phyloP scores from a whole-genome alignment of 2,113 vertebrate species.

The Thermophis baileyi region DNA sequence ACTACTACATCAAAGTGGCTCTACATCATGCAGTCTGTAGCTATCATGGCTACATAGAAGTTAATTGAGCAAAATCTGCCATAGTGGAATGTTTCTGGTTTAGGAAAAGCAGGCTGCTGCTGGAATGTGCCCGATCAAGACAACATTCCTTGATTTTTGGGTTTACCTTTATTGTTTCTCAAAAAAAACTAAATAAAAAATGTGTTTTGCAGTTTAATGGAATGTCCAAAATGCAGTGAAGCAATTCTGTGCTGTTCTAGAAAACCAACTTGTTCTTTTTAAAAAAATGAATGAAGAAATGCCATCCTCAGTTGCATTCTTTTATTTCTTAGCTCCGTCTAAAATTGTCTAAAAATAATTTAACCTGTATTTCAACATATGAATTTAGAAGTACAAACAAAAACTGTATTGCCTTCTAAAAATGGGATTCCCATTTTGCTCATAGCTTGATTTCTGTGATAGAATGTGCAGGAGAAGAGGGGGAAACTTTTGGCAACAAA shows the following conservation, averaged over 20 bases:
- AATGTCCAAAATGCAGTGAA: accelerated
- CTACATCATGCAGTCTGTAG: not conserved
- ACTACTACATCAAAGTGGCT: not conserved
- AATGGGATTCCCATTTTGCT: conserved; percentile 16
- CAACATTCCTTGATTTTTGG: conserved; percentile 10
- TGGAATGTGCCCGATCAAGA: not conserved
- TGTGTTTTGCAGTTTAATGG: not conserved
- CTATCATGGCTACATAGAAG: not conserved
- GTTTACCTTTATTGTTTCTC: conserved; percentile 32
- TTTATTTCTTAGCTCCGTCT: not conserved
- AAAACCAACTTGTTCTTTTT: not conserved
- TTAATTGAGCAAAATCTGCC: conserved; percentile 40
- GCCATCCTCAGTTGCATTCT: not conserved
- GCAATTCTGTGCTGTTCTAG: not conserved
- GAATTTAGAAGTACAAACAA: not conserved
- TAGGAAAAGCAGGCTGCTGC: conserved; percentile 16
- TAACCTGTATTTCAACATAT: not conserved
- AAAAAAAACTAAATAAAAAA: not conserved
- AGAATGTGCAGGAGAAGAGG: not conserved
- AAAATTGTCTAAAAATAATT: not conserved
- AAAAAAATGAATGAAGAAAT: not conserved
- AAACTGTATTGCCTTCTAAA: conserved; percentile 28
- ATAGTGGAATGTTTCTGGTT: conserved; percentile 44
- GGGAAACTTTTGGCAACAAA: not conserved
- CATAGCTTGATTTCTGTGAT: not conserved